Base-by-base conservation (phyloP, 1,140 invertebrate genomes). In the Philopotamus ludificatus region DNA sequence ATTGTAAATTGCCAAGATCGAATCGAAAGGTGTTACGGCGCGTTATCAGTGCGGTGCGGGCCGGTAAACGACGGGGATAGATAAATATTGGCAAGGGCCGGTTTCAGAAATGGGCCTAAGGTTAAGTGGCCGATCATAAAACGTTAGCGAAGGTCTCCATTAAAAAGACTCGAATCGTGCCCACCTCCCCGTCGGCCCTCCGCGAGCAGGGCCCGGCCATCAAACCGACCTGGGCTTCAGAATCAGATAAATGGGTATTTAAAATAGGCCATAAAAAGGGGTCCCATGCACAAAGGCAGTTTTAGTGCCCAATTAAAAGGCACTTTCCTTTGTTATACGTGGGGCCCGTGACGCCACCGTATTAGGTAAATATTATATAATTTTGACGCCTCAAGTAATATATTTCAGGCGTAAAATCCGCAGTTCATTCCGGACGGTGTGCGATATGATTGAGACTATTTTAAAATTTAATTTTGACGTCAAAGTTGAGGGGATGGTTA, bases 221-320 rank as follows among this genome's bases (percentile, higher is more conserved):
- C 55, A 59, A 42, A 59, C 28, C 39, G 55, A 20, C 55, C 55
- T 39, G 39, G 55, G 51, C 55, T 18, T 34, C 39, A 2, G 22
- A 59, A 44, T 59, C 55, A 28, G n/a, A 59, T 39, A 44, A 59
- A 59, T 59, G 55, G 55, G 28, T 28, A 39, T 59, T 59, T 44
- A 59, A 59, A 47, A 22, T 26, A 28, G 28, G 20, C 39, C 34
- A 9, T 59, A 59, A 59, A 59, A 59, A 50, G 47, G 47, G 47
- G 4, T 34, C 28, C 28, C 28, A 34, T 34, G 26, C 15, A 25
- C n/a, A 25, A 55, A 25, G 42, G 55, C 18, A 15, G 10, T 28
- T 47, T n/a, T 59, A 47, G 28, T 16, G 22, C 20, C 20, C 55
- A 59, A 59, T 59, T 59, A 59, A 59, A 59, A 59, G 25, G 39